Evolutionary conservation across 2,113 vertebrate species (phyloP).

Genomic region (Prionailurus bengalensis): DNA sequence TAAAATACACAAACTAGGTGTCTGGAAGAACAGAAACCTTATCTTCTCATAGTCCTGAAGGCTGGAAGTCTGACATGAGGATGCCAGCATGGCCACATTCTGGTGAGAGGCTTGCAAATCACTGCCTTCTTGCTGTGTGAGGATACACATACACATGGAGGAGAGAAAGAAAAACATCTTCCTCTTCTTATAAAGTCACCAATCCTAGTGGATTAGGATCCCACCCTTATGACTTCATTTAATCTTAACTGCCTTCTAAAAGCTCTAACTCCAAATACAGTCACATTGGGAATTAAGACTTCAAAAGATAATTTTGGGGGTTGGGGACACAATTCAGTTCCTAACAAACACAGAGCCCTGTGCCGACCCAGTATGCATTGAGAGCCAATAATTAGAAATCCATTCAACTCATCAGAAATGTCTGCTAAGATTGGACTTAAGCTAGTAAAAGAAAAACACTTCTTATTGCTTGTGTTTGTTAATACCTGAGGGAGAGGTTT

Average conservation of each 20-base stretch:
- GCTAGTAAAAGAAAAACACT: background rate
- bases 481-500: background rate
- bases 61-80: background rate
- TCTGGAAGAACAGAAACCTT: too few species aligned
- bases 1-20: background rate
- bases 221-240: background rate
- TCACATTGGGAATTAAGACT: background rate
- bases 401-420: background rate
- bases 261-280: background rate
- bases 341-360: background rate
- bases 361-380: background rate
- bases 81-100: background rate
- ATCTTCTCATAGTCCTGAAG: background rate
- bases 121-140: background rate
- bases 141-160: background rate
- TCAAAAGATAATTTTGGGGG: background rate
- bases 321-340: background rate
- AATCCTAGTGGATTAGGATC: background rate
- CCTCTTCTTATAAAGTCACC: background rate
- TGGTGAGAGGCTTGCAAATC: background rate
- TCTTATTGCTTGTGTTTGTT: background rate
- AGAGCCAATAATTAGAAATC: background rate
- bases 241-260: background rate
- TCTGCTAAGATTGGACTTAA: background rate
- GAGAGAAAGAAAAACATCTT: background rate